These are phyloP conservation scores for Tarsius wallacei DNA, from an alignment of 2,797 vertebrate species.

Conservation along the genomic window DNA sequence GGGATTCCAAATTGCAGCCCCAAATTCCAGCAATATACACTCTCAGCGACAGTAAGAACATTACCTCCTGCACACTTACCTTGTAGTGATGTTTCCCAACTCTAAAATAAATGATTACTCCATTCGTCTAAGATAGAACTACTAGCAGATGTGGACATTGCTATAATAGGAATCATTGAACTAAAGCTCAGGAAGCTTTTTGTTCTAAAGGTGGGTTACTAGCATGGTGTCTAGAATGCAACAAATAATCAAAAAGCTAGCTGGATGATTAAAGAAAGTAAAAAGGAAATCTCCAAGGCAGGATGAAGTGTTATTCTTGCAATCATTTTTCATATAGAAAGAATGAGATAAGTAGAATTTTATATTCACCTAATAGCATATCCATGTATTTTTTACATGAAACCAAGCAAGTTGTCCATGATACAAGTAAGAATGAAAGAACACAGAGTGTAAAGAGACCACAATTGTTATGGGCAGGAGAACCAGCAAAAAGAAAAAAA, in stretches of 20 bases:
- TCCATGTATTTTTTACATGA: not conserved
- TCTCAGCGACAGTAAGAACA: not conserved
- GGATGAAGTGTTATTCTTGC: not conserved
- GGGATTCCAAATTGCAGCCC: not conserved
- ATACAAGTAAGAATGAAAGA: not conserved
- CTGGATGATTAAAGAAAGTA: not conserved
- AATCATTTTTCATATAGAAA: constrained; percentile 3
- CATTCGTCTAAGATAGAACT: not conserved
- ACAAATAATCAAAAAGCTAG: constrained; percentile 9
- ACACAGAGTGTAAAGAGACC: not conserved
- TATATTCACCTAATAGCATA: not conserved
- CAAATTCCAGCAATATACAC: not conserved
- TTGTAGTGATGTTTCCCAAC: not conserved
- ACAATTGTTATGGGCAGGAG: not conserved
- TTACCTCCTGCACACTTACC: not conserved
- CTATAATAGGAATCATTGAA: not conserved
- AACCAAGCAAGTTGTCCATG: not conserved
- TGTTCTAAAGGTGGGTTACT: not conserved
- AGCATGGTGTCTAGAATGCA: not conserved
- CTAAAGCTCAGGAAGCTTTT: not conserved
- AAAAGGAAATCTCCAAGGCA: not conserved
- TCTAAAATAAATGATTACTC: constrained; percentile 34
- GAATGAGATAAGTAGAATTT: not conserved
- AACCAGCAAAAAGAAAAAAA: not conserved
- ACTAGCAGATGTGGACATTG: not conserved